phyloP scores from a whole-genome alignment of 2,113 vertebrate species.

The Tenrec ecaudatus region DNA sequence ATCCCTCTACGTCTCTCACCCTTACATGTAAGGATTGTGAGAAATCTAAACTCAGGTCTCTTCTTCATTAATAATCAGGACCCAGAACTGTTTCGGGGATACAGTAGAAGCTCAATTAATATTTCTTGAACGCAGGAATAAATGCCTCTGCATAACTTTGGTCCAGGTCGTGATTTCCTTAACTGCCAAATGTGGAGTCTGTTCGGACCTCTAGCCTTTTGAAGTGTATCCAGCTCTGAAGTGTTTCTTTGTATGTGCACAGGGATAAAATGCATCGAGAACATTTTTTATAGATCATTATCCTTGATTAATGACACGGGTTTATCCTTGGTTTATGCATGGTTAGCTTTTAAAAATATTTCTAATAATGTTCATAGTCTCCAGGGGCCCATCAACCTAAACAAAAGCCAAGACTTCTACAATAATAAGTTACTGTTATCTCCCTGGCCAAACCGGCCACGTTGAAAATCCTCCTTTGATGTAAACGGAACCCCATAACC shows the following conservation, averaged over 20 bases:
- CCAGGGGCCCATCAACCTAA: neutral
- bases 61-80: too few relatives aligned
- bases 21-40: too few relatives aligned
- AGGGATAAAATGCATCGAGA: neutral
- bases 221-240: neutral
- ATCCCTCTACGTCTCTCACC: too few relatives aligned
- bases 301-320: neutral
- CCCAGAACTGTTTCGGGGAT: too few relatives aligned
- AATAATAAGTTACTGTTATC: fast-evolving
- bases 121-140: too few relatives aligned
- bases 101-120: too few relatives aligned
- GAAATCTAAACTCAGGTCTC: too few relatives aligned
- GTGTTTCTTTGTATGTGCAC: neutral
- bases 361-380: neutral
- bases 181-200: neutral
- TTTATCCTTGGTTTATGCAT: neutral
- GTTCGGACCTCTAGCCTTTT: neutral
- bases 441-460: neutral
- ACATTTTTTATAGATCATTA: neutral
- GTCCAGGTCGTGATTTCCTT: neutral
- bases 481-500: neutral
- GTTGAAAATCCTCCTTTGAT: neutral
- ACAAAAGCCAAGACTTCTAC: neutral
- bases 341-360: slow-evolving; percentile 17
- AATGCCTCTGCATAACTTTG: too few relatives aligned